phyloP scores from a whole-genome alignment of 2,113 vertebrate species.

The Lepisosteus oculatus region DNA sequence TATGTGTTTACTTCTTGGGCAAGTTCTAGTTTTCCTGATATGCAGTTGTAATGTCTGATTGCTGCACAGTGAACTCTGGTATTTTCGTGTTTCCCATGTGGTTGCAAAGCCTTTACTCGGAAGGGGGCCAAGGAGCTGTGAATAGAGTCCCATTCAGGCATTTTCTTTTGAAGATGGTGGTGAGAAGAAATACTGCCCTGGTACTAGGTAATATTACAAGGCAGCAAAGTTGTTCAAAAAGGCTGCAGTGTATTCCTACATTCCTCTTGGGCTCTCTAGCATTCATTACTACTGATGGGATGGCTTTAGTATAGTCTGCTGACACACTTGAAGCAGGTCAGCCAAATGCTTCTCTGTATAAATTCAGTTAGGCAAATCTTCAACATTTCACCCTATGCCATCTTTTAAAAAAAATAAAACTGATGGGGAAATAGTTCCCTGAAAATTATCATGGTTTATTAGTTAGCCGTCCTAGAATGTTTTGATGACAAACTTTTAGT shows the following conservation, averaged over 20 bases:
- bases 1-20: no score
- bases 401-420: no score
- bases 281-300: conserved; percentile 1
- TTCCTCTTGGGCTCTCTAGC: conserved; percentile 12
- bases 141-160: conserved; percentile 14
- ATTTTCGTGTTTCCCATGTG: conserved; percentile 4
- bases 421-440: no score
- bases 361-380: conserved; percentile 15
- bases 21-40: no score
- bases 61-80: neutral
- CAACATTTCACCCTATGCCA: no score
- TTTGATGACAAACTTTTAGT: no score
- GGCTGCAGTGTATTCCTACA: neutral
- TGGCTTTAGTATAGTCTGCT: conserved; percentile 32
- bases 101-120: conserved; percentile 1
- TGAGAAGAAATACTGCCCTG: neutral
- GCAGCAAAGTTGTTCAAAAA: neutral
- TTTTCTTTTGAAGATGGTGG: neutral
- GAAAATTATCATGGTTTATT: no score
- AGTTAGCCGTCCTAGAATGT: no score
- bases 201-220: neutral
- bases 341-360: conserved; percentile 26
- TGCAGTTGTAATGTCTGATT: no score
- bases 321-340: conserved; percentile 23
- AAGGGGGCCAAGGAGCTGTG: conserved; percentile 10